Evolutionary conservation across 2,113 vertebrate genomes (phyloP), one percentile per base, ranked within the genome.

Genomic region (Morone chrysops): DNA sequence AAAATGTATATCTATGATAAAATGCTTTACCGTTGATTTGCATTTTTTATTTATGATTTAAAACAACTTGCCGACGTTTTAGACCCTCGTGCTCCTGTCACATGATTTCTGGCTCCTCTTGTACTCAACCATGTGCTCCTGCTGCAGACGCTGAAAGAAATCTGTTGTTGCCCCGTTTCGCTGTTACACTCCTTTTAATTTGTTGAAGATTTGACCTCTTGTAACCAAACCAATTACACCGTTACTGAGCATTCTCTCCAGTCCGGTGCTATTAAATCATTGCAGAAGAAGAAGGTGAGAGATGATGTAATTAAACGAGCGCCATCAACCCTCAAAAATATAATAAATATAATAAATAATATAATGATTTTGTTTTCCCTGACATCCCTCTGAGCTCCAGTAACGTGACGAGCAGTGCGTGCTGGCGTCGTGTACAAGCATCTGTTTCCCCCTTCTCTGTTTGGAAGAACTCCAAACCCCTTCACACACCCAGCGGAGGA

Each of bases 401-500:
- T 18, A 51, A 41, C 8, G 18, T 56, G 68, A 51, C 3, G 1
- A 38, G 48, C 51, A 18, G 57, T 16, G 13, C 73, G 25, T 1
- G 8, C 50, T 18, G 45, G 54, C 5, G 3, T 78, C 68, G 70
- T 62, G 56, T 63, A 59, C n/a, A 17, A 38, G 65, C 66, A 81
- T 88, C 79, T 78, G 79, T 53, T 72, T 65, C 72, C 71, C 75
- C 76, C 38, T 67, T 48, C 80, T 67, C 71, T 78, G 1, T 82
- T 85, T 90, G 84, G 48, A 89, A 69, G 61, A 74, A 36, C 74
- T 57, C 86, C 81, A 80, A 80, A 80, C 53, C 79, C 62, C 84
- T 70, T 83, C 78, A 85, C 85, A 90, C 88, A n/a, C 88, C 88
- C 90, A 80, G 62, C 65, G 78, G 85, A 89, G 70, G 83, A 82